phyloP scores from a whole-genome alignment of 2,888 invertebrate species.

The Lydus trimaculatus region DNA sequence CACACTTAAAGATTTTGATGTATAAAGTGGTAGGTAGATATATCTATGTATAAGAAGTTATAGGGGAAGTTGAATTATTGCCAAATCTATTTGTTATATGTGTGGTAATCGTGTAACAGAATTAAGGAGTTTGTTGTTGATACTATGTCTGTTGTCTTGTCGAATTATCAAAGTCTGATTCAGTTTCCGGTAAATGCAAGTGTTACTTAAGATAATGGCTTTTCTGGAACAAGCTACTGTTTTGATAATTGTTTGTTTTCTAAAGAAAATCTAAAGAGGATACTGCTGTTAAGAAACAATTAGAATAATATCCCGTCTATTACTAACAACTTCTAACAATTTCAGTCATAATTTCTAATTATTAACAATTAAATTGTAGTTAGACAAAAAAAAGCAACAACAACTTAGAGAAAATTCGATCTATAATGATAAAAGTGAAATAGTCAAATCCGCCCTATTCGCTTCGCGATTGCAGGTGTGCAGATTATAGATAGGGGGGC shows the following conservation, averaged over 20 bases:
- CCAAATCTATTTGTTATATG: slow-evolving; percentile 3
- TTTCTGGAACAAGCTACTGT: slow-evolving; percentile 26
- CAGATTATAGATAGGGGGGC: not conserved
- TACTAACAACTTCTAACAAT: not conserved
- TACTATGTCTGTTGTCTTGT: slow-evolving; percentile 35
- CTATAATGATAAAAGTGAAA: not conserved
- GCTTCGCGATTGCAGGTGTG: slow-evolving; percentile 4
- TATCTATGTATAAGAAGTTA: not conserved
- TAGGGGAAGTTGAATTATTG: not conserved
- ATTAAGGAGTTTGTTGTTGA: slow-evolving; percentile 28
- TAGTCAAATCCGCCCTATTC: not conserved
- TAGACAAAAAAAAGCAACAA: not conserved
- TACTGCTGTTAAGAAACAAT: not conserved
- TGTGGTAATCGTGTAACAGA: not conserved
- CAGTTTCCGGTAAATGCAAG: slow-evolving; percentile 38
- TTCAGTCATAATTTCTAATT: not conserved
- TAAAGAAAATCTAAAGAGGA: slow-evolving; percentile 21
- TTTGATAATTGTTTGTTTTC: slow-evolving; percentile 3
- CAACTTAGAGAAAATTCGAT: not conserved
- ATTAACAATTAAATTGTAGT: no score
- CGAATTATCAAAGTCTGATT: slow-evolving; percentile 39
- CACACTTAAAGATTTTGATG: not conserved
- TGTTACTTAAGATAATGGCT: slow-evolving; percentile 45
- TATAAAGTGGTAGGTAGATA: not conserved
- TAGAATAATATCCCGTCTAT: not conserved